phyloP scores from a whole-genome alignment of 2,797 vertebrate genomes.

The Orientallactaga sibirica region DNA sequence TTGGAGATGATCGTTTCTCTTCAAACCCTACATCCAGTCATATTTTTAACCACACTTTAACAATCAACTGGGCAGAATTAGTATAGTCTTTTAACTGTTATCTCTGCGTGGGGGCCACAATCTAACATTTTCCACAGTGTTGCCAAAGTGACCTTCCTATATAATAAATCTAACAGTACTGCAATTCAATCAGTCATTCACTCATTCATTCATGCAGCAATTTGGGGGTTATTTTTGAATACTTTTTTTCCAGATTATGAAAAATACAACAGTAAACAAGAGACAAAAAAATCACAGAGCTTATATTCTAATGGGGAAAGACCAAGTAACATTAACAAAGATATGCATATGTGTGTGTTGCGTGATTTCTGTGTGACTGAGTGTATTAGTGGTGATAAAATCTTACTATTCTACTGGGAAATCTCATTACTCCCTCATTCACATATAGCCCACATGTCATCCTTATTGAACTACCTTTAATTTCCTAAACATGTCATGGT shows the following conservation, averaged over 20 bases:
- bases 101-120: not conserved
- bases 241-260: not conserved
- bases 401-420: not conserved
- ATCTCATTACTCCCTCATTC: not conserved
- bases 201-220: not conserved
- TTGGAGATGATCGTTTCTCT: not conserved
- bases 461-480: not conserved
- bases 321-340: not conserved
- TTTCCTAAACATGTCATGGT: not conserved
- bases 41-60: not conserved
- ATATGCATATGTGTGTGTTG: not conserved
- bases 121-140: not conserved
- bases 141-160: not conserved
- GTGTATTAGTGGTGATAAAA: not conserved
- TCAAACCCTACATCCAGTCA: not conserved
- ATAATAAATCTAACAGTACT: conserved; percentile 21
- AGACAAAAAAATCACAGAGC: not conserved
- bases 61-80: not conserved
- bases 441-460: not conserved
- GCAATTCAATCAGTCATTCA: not conserved
- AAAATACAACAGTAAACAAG: conserved; percentile 2
- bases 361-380: not conserved
- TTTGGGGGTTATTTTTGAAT: not conserved
- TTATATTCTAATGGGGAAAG: not conserved
- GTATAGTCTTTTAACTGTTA: not conserved